phyloP scores from a whole-genome alignment of 2,797 vertebrate genomes.

The Manis crassicaudata region DNA sequence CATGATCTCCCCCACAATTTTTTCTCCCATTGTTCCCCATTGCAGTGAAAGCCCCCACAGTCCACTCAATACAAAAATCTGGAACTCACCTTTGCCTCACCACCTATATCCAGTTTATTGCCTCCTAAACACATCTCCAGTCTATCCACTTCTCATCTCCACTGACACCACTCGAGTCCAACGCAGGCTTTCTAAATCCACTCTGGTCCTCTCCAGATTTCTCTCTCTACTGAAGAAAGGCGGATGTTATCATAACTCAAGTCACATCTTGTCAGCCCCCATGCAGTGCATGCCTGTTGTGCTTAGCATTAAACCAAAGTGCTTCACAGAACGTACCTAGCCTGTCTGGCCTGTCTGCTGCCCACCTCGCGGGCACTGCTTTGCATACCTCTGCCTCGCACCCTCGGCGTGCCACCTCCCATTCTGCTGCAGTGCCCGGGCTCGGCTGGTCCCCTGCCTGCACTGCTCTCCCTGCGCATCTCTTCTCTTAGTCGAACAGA shows the following conservation, averaged over 20 bases:
- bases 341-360: neutral
- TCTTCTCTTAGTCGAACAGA: neutral
- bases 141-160: neutral
- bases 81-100: neutral
- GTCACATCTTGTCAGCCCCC: neutral
- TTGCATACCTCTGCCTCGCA: neutral
- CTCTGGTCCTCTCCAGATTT: neutral
- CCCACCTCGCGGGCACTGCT: neutral
- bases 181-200: neutral
- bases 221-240: neutral
- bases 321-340: neutral
- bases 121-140: neutral
- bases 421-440: neutral
- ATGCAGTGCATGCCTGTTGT: neutral
- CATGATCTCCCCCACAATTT: neutral
- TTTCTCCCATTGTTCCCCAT: neutral
- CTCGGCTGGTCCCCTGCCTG: neutral
- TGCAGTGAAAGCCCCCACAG: neutral
- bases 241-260: neutral
- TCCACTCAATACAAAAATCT: neutral
- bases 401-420: neutral
- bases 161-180: neutral
- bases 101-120: neutral
- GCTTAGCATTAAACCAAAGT: neutral
- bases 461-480: neutral